Conservation (phyloP, 1,140 invertebrate species). For the Neoseiulus cucumeris region DNA sequence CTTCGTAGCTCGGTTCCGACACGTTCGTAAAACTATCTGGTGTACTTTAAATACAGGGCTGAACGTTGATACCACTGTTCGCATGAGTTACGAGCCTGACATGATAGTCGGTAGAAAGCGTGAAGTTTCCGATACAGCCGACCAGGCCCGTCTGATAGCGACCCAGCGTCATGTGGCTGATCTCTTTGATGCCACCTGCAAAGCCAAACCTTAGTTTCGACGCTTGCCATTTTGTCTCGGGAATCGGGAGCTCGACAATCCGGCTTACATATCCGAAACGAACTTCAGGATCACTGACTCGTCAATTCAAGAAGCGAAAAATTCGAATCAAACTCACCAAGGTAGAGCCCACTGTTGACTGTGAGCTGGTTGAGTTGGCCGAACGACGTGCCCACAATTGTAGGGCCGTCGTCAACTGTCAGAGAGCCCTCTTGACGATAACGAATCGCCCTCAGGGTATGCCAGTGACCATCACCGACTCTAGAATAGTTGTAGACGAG, state of each 20-base stretch:
- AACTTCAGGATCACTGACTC: too few species aligned
- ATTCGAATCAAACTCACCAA: conserved; percentile 51
- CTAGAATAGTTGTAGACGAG: conserved; percentile 64
- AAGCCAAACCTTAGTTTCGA: too few species aligned
- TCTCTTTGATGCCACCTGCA: conserved; percentile 50
- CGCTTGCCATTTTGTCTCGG: too few species aligned
- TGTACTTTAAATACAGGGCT: conserved; percentile 25
- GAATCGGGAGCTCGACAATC: too few species aligned
- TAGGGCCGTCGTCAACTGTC: conserved; percentile 58
- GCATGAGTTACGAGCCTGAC: conserved; percentile 38
- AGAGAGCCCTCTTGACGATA: conserved; percentile 62
- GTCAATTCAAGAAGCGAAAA: not conserved
- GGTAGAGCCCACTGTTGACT: conserved; percentile 57
- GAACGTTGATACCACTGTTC: conserved; percentile 34
- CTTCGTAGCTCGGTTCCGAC: too few species aligned
- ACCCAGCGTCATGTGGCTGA: conserved; percentile 40
- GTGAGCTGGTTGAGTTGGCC: conserved; percentile 62
- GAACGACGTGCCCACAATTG: conserved; percentile 51
- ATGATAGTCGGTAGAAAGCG: conserved; percentile 52
- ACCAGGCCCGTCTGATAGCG: conserved; percentile 47
- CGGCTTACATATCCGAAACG: too few species aligned
- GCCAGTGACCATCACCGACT: conserved; percentile 78
- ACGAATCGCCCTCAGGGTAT: conserved; percentile 65
- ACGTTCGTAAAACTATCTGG: not conserved
- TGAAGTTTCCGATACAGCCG: conserved; percentile 57